Evolutionary conservation across 2,113 vertebrate species (phyloP), one percentile per base, ranked within the genome.

Genomic region (Halcyon malimbica): DNA sequence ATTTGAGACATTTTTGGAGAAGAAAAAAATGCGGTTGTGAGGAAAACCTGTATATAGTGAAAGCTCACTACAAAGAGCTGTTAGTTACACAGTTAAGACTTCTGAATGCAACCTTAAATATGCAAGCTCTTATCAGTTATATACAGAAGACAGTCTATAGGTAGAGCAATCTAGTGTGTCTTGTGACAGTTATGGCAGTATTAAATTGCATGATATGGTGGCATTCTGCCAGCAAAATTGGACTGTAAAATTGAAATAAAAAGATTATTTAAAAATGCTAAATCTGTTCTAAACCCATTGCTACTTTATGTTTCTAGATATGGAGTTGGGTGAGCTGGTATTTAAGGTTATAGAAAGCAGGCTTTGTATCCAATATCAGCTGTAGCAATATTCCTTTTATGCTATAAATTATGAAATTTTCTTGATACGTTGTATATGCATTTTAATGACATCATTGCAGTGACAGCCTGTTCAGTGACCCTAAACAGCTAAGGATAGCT

Each of bases 121-220:
- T 95, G 73, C 92, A 95, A 87, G 70, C 88, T 92, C 76, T 93
- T 93, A 93, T 68, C 93, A 75, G 95, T 94, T 96, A 96, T 89
- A 93, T 96, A 97, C 94, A 96, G 96, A 92, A 87, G 74, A 64
- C 29, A 63, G 90, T 67, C 79, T 56, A 46, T 78, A 64, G 85
- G 80, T 93, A 94, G 92, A 95, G 71, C 91, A 95, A 82, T 88
- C 77, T 91, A 9, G 53, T 70, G 78, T 41, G 75, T 90, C 91
- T 93, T 96, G 89, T 96, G 93, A 95, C 83, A 96, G 88, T 73
- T 81, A 70, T 86, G 90, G 54, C 64, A 82, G 83, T 89, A 88
- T 94, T 96, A 85, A 90, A 94, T 96, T 93, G 83, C 93, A 92
- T 44, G 28, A 60, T 21, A n/a, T 67, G 60, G 23, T 94, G 89